A percentile compares a stretch with the other conserved stretches of the same genome.
Evolutionary conservation across 1,140 invertebrate genomes (phyloP).

Genomic region (Temnothorax curvispinosus): DNA sequence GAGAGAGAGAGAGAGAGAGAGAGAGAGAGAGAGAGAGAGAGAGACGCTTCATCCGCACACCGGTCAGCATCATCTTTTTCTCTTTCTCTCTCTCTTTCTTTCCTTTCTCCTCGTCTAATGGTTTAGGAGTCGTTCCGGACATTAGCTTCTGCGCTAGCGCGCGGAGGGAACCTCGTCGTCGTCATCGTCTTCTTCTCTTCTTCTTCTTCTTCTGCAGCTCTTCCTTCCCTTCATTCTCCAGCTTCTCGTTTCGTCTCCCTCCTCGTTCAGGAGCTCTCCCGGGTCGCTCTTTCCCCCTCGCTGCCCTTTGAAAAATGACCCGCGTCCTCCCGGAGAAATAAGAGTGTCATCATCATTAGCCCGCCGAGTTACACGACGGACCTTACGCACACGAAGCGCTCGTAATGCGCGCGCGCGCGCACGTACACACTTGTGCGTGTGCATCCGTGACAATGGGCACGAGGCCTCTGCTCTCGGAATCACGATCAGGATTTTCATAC

Average conservation of each 20-base stretch:
- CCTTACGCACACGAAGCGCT: slow-evolving; percentile 56
- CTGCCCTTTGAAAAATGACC: slow-evolving; percentile 82
- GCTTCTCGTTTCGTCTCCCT: slow-evolving; percentile 46
- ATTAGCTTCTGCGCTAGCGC: slow-evolving; percentile 81
- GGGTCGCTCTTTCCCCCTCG: slow-evolving; percentile 58
- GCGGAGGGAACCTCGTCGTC: slow-evolving; percentile 64
- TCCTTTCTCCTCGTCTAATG: slow-evolving; percentile 77
- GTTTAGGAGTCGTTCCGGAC: slow-evolving; percentile 83
- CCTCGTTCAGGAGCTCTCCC: slow-evolving; percentile 57
- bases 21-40: not conserved
- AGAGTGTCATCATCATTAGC: slow-evolving; percentile 84
- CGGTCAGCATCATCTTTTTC: slow-evolving; percentile 50
- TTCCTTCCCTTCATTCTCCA: slow-evolving; percentile 36
- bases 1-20: slow-evolving; percentile 57
- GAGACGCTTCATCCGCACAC: slow-evolving; percentile 44
- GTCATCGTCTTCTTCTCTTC: slow-evolving; percentile 53
- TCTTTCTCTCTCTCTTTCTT: slow-evolving; percentile 37
- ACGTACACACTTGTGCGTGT: slow-evolving; percentile 10
- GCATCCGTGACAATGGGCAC: slow-evolving; percentile 52
- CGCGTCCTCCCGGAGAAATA: slow-evolving; percentile 78
- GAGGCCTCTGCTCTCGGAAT: slow-evolving; percentile 25
- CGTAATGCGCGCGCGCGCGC: slow-evolving; percentile 14
- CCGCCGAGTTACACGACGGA: slow-evolving; percentile 76
- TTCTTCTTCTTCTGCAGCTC: slow-evolving; percentile 46
- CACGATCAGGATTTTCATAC: slow-evolving; percentile 12